These are phyloP conservation scores for Diadromus collaris DNA, from an alignment of 2,888 invertebrate species.

Conservation along the genomic window DNA sequence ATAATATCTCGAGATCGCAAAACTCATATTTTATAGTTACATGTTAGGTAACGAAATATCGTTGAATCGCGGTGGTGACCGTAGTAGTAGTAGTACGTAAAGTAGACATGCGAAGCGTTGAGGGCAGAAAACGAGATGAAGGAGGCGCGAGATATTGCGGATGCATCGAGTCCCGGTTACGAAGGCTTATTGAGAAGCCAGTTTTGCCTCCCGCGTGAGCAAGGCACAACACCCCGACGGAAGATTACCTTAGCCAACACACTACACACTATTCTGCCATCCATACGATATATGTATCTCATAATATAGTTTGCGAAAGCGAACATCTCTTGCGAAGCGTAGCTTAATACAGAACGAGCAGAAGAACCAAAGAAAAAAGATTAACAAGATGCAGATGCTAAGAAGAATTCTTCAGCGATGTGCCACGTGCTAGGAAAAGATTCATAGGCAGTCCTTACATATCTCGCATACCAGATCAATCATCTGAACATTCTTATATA, in stretches of 20 bases:
- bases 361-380: background rate
- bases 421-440: slow-evolving; percentile 6
- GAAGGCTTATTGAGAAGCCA: slow-evolving; percentile 24
- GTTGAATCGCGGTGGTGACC: background rate
- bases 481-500: background rate
- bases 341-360: slow-evolving; percentile 10
- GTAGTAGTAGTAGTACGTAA: background rate
- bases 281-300: background rate
- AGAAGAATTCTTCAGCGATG: slow-evolving; percentile 1
- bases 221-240: slow-evolving; percentile 16
- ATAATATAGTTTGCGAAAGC: slow-evolving; percentile 9
- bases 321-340: background rate
- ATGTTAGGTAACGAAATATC: slow-evolving; percentile 1
- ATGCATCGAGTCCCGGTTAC: slow-evolving; percentile 23
- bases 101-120: background rate
- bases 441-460: background rate
- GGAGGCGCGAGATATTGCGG: slow-evolving; percentile 21
- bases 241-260: slow-evolving; percentile 15
- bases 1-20: slow-evolving; percentile 61
- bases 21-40: slow-evolving; percentile 9
- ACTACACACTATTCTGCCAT: background rate
- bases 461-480: slow-evolving; percentile 3
- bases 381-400: background rate
- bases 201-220: slow-evolving; percentile 17
- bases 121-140: background rate